A percentile compares a stretch with the other conserved stretches of the same genome.
Conservation (phyloP, 2,888 invertebrate species). For the Gonocerus acuteangulatus region DNA sequence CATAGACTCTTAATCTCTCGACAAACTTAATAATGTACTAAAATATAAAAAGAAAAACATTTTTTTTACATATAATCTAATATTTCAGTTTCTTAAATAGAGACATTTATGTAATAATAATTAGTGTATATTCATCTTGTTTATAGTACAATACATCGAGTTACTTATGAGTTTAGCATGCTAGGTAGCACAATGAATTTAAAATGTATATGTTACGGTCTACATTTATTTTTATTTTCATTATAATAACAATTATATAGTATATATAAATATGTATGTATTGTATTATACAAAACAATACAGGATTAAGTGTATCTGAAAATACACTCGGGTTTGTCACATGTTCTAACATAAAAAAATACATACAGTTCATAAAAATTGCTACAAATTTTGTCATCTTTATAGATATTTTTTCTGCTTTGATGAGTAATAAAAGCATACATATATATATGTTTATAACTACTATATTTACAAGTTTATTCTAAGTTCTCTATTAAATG, state of each 20-base stretch:
- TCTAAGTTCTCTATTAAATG: too few species aligned
- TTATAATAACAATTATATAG: constrained; percentile 5
- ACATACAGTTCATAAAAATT: constrained; percentile 2
- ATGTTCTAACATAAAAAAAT: constrained; percentile 15
- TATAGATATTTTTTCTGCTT: background rate
- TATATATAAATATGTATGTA: background rate
- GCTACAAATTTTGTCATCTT: background rate
- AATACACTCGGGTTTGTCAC: constrained; percentile 1
- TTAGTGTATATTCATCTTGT: too few species aligned
- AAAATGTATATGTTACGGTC: constrained; percentile 9
- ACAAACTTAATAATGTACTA: too few species aligned
- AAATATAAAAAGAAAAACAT: too few species aligned
- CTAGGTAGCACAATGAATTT: constrained; percentile 16
- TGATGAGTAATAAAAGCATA: constrained; percentile 11
- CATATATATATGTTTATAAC: too few species aligned
- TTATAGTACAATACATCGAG: too few species aligned
- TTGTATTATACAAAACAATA: too few species aligned
- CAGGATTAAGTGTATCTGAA: background rate
- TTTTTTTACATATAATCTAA: too few species aligned
- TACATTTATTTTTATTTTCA: background rate
- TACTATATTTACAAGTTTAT: too few species aligned
- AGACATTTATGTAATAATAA: too few species aligned
- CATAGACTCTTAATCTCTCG: too few species aligned
- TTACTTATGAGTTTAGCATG: background rate
- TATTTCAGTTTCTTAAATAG: too few species aligned